Conservation (phyloP, 2,113 vertebrate genomes). For the Progne subis region DNA sequence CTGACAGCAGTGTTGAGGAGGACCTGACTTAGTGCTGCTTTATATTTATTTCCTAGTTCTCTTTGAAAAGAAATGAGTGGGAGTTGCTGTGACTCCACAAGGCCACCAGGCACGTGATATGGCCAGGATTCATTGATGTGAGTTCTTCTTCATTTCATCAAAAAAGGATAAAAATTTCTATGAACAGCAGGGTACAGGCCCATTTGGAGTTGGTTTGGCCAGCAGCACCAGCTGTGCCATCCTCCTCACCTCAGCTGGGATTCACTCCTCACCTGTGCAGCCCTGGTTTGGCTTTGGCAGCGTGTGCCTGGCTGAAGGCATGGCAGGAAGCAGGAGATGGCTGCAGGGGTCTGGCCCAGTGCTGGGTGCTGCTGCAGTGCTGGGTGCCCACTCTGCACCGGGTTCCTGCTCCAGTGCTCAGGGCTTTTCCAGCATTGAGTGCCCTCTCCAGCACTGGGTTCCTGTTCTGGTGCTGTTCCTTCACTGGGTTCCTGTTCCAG, state of each 20-base stretch:
- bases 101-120: not conserved
- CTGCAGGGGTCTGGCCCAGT: rapidly evolving
- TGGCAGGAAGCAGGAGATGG: not conserved
- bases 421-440: not conserved
- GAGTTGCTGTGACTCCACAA: not conserved
- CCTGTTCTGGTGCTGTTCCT: no score
- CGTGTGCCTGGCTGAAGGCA: not conserved
- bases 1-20: not conserved
- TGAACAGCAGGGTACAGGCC: not conserved
- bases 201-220: not conserved
- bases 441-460: no score
- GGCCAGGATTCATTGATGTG: not conserved
- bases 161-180: not conserved
- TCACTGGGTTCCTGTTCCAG: not conserved
- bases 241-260: not conserved
- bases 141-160: not conserved
- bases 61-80: not conserved
- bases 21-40: not conserved
- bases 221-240: rapidly evolving
- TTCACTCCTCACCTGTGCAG: rapidly evolving
- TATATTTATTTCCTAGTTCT: not conserved
- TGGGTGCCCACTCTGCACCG: not conserved
- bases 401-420: no score
- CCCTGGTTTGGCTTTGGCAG: not conserved
- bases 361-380: not conserved